Evolutionary conservation across 2,113 vertebrate genomes (phyloP).

Genomic region (Heteronetta atricapilla): DNA sequence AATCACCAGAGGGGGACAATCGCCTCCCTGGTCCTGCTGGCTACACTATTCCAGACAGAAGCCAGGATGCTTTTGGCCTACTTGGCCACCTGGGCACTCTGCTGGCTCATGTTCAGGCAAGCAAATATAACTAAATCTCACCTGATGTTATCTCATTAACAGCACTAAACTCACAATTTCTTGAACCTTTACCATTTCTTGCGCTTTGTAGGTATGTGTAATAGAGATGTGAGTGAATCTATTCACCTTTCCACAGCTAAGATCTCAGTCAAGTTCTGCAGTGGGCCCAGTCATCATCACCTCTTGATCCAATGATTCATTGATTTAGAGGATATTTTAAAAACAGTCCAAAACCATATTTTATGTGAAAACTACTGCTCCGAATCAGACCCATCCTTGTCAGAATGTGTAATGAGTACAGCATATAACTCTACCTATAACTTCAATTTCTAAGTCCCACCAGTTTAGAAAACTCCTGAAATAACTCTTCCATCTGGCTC

Average conservation of each 20-base stretch:
- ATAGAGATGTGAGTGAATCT: not conserved
- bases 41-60: too few relatives aligned
- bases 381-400: not conserved
- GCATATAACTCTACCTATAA: not conserved
- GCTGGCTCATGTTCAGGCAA: too few relatives aligned
- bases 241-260: not conserved
- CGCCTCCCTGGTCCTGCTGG: too few relatives aligned
- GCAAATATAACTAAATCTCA: not conserved
- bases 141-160: not conserved
- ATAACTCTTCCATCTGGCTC: not conserved
- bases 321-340: not conserved
- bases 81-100: too few relatives aligned
- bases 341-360: not conserved
- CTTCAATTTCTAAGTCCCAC: not conserved
- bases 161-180: not conserved
- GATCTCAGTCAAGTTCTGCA: not conserved
- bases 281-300: too few relatives aligned
- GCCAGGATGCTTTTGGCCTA: too few relatives aligned
- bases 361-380: not conserved
- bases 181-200: not conserved
- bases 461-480: not conserved
- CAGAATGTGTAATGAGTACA: not conserved
- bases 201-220: not conserved
- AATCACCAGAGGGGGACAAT: too few relatives aligned
- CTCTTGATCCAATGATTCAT: not conserved